Conservation (phyloP, 2,888 invertebrate species). For the Yponomeuta sedellus region DNA sequence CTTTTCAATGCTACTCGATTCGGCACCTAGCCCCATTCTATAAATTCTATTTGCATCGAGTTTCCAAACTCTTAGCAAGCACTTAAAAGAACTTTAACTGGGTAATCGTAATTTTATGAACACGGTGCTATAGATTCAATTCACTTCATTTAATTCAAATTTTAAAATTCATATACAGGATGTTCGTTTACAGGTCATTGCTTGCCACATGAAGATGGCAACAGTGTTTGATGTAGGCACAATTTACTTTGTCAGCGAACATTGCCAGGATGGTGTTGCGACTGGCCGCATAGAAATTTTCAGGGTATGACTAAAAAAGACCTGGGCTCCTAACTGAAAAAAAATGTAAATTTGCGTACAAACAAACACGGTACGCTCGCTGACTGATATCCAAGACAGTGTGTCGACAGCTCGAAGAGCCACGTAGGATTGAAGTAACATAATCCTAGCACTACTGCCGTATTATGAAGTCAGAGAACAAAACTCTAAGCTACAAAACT, state of each 20-base stretch:
- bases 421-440: neutral
- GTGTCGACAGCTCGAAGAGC: neutral
- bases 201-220: too few relatives aligned
- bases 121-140: neutral
- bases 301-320: neutral
- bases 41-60: neutral
- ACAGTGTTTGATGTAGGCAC: too few relatives aligned
- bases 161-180: too few relatives aligned
- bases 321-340: neutral
- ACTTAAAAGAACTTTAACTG: neutral
- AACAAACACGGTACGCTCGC: neutral
- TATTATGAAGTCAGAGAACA: too few relatives aligned
- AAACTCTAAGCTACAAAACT: too few relatives aligned
- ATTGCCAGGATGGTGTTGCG: too few relatives aligned
- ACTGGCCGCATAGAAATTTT: too few relatives aligned
- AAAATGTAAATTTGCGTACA: neutral
- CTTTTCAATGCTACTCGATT: neutral
- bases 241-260: too few relatives aligned
- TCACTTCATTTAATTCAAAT: too few relatives aligned
- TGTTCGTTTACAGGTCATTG: too few relatives aligned
- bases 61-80: neutral
- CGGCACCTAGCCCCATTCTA: neutral
- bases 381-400: neutral
- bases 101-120: too few relatives aligned
- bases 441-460: too few relatives aligned